Base-by-base conservation (phyloP, 2,888 invertebrate genomes). In the Agrenia bidenticulata region DNA sequence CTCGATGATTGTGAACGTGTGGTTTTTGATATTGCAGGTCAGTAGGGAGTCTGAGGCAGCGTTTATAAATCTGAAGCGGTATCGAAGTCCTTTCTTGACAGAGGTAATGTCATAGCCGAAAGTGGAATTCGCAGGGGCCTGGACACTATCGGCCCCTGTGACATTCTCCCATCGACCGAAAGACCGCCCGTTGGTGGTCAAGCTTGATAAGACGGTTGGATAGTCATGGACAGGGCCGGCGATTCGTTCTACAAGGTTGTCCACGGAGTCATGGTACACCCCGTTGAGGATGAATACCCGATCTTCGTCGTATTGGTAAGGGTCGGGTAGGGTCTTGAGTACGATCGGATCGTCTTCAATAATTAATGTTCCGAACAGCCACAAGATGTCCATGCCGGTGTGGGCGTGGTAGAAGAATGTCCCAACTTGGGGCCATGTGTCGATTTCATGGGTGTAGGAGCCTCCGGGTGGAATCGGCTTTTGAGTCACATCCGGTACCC, bases 381-480 rank as follows among this genome's bases (percentile, higher is more conserved):
- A 71, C 2, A 71, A 49, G 27, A 69, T 64, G 45, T 71, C 71
- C 61, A 69, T 53, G 11, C 45, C 32, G 4, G 69, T 69, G 39
- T 71, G 71, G n/a, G 71, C 71, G 23, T 71, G 71, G 27, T 71
- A 71, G 45, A 71, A 66, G 59, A 54, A 68, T 2, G 71, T 71
- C 53, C 71, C 71, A 1, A 61, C 56, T 60, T 71, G 71, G 41
- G 64, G 66, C 64, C 66, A 62, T 4, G 64, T 60, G 55, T 66
- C 49, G 17, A 64, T 64, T 27, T 53, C 49, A 32, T 68, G 49
- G 15, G 58, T 64, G 21, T 54, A 68, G 9, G 66, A 61, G 1
- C 57, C 60, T 1, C 71, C 66, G 0, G 68, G 66, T 0, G 59
- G 62, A 26, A 71, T 68, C 11, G 64, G 60, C 2, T 61, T 19